A percentile compares a stretch with the other conserved stretches of the same genome.
Conservation (phyloP, 2,113 vertebrate genomes). For the Monopterus albus region DNA sequence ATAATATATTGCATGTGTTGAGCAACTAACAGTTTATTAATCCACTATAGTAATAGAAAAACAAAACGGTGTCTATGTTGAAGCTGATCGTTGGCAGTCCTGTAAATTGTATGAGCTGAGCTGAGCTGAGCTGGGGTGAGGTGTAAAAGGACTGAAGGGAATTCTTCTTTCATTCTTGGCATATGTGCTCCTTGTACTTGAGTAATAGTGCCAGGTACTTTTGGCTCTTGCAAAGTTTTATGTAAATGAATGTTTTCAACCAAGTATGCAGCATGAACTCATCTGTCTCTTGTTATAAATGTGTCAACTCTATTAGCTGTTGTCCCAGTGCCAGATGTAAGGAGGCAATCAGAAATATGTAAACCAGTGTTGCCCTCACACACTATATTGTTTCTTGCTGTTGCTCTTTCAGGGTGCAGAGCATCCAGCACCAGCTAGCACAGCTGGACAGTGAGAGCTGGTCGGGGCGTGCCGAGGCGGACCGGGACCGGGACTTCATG, state of each 20-base stretch:
- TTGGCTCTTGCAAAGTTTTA: background rate
- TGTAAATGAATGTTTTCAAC: constrained; percentile 16
- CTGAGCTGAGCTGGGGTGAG: background rate
- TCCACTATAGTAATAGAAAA: too few species aligned
- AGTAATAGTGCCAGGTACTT: background rate
- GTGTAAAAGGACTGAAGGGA: background rate
- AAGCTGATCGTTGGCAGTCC: background rate
- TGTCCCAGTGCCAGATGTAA: background rate
- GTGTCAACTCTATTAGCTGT: background rate
- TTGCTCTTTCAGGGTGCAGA: constrained; percentile 89
- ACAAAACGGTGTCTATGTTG: background rate
- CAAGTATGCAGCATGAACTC: background rate
- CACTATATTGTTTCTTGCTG: background rate
- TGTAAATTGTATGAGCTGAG: background rate
- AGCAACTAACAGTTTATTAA: too few species aligned
- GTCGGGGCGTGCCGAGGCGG: constrained; percentile 92
- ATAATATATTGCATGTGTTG: too few species aligned
- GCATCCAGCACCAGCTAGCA: constrained; percentile 94
- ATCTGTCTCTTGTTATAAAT: background rate
- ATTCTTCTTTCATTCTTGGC: background rate
- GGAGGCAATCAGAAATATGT: background rate
- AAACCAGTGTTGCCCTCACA: background rate
- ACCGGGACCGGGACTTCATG: constrained; percentile 91
- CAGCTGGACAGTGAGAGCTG: constrained; percentile 93
- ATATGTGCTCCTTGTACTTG: background rate